phyloP scores from a whole-genome alignment of 2,888 invertebrate species.

The Cephalotes varians region DNA sequence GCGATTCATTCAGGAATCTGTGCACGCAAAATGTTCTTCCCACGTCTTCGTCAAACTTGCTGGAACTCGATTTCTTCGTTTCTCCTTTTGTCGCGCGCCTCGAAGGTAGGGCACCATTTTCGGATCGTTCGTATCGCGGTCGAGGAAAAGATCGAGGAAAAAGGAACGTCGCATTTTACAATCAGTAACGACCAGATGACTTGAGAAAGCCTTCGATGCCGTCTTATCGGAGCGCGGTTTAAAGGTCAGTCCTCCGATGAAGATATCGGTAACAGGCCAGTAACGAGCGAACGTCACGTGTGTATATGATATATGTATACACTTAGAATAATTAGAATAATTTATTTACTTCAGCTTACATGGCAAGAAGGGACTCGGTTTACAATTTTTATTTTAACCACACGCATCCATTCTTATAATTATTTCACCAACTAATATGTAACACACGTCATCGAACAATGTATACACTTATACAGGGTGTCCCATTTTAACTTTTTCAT shows the following conservation, averaged over 20 bases:
- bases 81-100: neutral
- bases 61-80: neutral
- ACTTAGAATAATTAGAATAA: too few relatives aligned
- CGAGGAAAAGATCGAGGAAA: neutral
- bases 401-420: too few relatives aligned
- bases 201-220: slow-evolving; percentile 64
- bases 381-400: too few relatives aligned
- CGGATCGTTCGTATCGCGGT: neutral
- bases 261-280: slow-evolving; percentile 78
- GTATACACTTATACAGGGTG: too few relatives aligned
- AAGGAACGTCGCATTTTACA: slow-evolving; percentile 48
- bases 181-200: slow-evolving; percentile 56
- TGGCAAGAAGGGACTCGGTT: too few relatives aligned
- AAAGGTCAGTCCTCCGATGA: slow-evolving; percentile 80
- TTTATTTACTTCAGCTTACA: too few relatives aligned
- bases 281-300: slow-evolving; percentile 68
- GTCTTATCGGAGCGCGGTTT: slow-evolving; percentile 80
- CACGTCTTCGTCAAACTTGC: neutral
- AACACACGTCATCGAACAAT: too few relatives aligned
- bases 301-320: slow-evolving; percentile 43
- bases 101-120: neutral
- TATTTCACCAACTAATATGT: too few relatives aligned
- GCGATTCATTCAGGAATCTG: slow-evolving; percentile 5
- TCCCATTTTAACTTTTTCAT: too few relatives aligned
- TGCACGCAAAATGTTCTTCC: neutral